These are phyloP conservation scores for Peribatodes rhomboidaria DNA, from an alignment of 2,888 invertebrate species.

Conservation along the genomic window DNA sequence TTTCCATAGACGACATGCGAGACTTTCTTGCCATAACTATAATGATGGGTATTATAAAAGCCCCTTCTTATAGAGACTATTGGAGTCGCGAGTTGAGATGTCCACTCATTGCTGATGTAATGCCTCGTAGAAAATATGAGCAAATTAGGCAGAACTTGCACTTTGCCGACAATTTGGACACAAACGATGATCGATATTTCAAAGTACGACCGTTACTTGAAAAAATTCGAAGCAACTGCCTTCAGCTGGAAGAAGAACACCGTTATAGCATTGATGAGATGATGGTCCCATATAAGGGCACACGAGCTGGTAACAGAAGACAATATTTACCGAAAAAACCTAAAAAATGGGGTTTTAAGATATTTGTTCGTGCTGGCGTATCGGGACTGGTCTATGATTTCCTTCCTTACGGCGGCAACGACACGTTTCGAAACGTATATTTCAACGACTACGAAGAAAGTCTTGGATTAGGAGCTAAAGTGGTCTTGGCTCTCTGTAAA, in stretches of 20 bases:
- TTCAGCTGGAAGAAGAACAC: conserved; percentile 9
- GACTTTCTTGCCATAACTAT: conserved; percentile 10
- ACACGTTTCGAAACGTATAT: conserved; percentile 12
- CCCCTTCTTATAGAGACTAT: conserved; percentile 7
- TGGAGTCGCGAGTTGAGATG: conserved; percentile 6
- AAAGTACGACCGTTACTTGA: background rate
- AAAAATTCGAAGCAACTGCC: conserved; percentile 10
- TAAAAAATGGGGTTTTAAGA: conserved; percentile 16
- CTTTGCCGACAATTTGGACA: conserved; percentile 1
- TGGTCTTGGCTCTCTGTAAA: conserved; percentile 29
- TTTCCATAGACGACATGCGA: conserved; percentile 4
- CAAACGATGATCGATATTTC: background rate
- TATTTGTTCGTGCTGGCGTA: conserved; percentile 7
- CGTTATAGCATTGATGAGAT: conserved; percentile 12
- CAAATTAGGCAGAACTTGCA: conserved; percentile 4
- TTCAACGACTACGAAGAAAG: conserved; percentile 7
- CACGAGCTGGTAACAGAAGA: conserved; percentile 7
- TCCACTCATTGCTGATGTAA: conserved; percentile 9
- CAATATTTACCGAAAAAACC: conserved; percentile 11
- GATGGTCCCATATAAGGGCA: conserved; percentile 20
- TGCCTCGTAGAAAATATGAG: conserved; percentile 6
- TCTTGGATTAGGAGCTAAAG: conserved; percentile 30
- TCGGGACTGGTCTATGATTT: no score
- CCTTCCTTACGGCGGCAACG: background rate
- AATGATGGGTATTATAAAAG: conserved; percentile 10